These are phyloP conservation scores for Sebastiscus albofasciatus DNA, from an alignment of 2,797 vertebrate genomes.

Conservation along the genomic window DNA sequence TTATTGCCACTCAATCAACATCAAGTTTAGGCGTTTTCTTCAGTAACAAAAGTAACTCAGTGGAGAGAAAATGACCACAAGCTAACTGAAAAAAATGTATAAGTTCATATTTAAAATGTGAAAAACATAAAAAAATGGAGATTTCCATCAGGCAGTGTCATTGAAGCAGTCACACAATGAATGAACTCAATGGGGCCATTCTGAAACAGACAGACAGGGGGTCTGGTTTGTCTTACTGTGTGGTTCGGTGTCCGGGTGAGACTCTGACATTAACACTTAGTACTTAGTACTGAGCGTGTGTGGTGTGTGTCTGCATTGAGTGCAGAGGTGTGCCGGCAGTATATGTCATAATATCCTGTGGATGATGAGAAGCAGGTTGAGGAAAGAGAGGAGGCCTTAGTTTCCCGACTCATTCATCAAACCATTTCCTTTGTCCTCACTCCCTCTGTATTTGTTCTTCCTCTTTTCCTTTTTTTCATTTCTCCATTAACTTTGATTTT, in stretches of 20 bases:
- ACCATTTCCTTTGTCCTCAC: slow-evolving; percentile 1
- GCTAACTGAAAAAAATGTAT: too few relatives aligned
- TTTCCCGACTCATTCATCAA: slow-evolving; percentile 42
- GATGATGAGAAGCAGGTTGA: slow-evolving; percentile 68
- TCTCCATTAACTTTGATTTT: not conserved
- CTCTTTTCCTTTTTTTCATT: not conserved
- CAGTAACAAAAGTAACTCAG: not conserved
- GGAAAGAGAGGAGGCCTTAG: slow-evolving; percentile 33
- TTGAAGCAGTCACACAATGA: too few relatives aligned
- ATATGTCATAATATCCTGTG: slow-evolving; percentile 72
- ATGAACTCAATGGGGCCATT: too few relatives aligned
- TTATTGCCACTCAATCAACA: not conserved
- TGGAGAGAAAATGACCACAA: too few relatives aligned
- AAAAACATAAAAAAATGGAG: too few relatives aligned
- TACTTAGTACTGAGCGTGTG: not conserved
- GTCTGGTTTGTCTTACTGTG: not conserved
- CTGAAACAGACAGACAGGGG: too few relatives aligned
- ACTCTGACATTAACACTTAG: not conserved
- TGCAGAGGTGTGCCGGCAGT: slow-evolving; percentile 17
- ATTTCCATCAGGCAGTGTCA: too few relatives aligned
- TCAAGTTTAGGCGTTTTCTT: not conserved
- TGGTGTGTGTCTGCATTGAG: slow-evolving; percentile 13
- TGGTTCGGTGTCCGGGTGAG: not conserved
- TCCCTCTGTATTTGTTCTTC: not conserved
- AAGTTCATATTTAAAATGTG: too few relatives aligned